Conservation (phyloP, 2,113 vertebrate genomes). For the Motacilla tschutschensis region DNA sequence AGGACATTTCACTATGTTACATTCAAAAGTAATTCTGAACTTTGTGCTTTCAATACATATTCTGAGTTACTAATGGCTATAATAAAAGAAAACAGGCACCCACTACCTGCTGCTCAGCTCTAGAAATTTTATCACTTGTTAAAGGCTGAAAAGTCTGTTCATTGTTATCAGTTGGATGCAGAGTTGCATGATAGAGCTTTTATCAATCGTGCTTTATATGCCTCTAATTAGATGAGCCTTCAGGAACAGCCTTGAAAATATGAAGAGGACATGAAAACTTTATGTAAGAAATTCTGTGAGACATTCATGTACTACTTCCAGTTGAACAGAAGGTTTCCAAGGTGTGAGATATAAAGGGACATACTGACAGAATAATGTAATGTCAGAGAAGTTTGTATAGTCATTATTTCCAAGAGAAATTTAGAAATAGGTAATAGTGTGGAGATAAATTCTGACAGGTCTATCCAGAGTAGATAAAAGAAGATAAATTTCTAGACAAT, state of each 20-base stretch:
- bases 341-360: background rate
- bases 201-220: background rate
- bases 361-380: background rate
- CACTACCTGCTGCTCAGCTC: background rate
- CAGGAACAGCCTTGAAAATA: background rate
- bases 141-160: background rate
- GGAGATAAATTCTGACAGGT: background rate
- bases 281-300: background rate
- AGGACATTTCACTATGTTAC: background rate
- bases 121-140: background rate
- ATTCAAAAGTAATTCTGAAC: background rate
- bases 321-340: background rate
- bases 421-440: background rate
- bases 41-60: background rate
- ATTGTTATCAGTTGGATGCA: background rate
- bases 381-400: background rate
- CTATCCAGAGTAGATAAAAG: background rate
- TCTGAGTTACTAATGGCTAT: background rate
- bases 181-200: background rate
- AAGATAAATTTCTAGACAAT: background rate
- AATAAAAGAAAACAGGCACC: background rate
- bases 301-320: background rate
- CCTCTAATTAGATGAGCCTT: slow-evolving; percentile 1
- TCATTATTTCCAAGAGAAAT: background rate
- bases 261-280: background rate